Evolutionary conservation across 1,140 invertebrate genomes (phyloP), one percentile per base, ranked within the genome.

Genomic region (Vanessa atalanta): DNA sequence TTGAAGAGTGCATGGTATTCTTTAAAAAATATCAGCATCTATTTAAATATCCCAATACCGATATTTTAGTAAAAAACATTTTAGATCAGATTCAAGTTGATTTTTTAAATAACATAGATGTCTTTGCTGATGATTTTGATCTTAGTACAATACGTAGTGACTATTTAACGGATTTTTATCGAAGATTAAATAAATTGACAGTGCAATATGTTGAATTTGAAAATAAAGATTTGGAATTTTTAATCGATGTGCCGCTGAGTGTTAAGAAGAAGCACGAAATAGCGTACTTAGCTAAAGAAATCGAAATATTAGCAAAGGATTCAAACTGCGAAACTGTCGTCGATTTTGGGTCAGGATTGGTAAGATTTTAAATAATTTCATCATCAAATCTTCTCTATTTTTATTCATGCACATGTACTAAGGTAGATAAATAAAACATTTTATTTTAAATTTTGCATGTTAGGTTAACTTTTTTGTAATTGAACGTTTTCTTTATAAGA

Each of bases 261-360:
- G 16, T 67, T 1, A 97, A 97, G 78, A 97, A 97, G 80, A 93
- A 94, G 77, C 95, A 96, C 67, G 96, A 97, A 93, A 95, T 96
- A 70, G 70, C 93, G 13, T 85, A 93, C 75, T 88, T 96, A 23
- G 93, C 95, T 7, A 83, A 94, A 47, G 88, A 95, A 72, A 94
- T 96, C 47, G 83, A 94, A 67, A 70, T 88, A 14, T 82, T 95
- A 51, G 96, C 95, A 78, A 70, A 86, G 57, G 75, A 93, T 2
- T 76, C 75, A 23, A 84, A 90, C 12, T 93, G 95, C 78, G 80
- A 93, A 72, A 90, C 94, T n/a, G 93, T 97, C 57, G 91, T 98
- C 8, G 97, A 98, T 93, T 94, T 97, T 79, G 97, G 97, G n/a
- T 94, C 96, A 53, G 97, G 97, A 47, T 90, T 97, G 92, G 91